A percentile compares a stretch with the other conserved stretches of the same genome.
Conservation (phyloP, 1,140 invertebrate genomes). For the Semibalanus balanoides region DNA sequence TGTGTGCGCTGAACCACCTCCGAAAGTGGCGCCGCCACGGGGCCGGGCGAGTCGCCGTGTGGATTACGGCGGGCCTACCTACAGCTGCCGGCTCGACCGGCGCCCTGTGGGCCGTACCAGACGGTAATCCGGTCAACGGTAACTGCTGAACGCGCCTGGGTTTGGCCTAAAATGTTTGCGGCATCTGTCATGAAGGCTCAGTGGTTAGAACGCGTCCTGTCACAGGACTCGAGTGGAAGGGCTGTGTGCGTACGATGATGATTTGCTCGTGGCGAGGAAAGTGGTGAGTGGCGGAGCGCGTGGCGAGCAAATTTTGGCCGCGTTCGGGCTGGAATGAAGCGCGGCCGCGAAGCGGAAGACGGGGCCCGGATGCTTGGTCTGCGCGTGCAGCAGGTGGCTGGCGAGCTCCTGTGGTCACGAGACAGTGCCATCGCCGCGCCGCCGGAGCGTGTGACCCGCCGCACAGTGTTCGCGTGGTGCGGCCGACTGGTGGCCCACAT, state of each 20-base stretch:
- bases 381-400: neutral
- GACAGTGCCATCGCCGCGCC: neutral
- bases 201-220: neutral
- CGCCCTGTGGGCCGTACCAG: conserved; percentile 2
- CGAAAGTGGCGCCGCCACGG: conserved; percentile 5
- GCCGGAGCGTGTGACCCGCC: neutral
- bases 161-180: neutral
- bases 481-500: conserved; percentile 9
- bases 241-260: neutral
- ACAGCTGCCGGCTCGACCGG: neutral
- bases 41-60: neutral
- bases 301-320: neutral
- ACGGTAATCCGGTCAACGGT: neutral
- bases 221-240: neutral
- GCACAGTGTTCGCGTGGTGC: neutral
- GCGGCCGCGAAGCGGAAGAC: neutral
- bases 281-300: neutral
- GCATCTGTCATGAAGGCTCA: neutral
- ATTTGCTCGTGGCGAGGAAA: neutral
- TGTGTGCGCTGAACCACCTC: neutral
- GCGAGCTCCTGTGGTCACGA: neutral
- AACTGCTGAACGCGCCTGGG: neutral
- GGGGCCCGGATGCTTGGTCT: neutral
- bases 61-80: neutral
- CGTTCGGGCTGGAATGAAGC: neutral